phyloP scores from a whole-genome alignment of 2,113 vertebrate genomes.

The pig (Sus scrofa) region T2T-Sscrofa CM000816.6:59301001-59301500 shows the following conservation, averaged over 20 bases:
- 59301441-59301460: slow-evolving; percentile 12
- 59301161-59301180: neutral
- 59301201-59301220: neutral
- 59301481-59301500: neutral
- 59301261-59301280: neutral
- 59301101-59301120: neutral
- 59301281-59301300: neutral
- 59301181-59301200: neutral
- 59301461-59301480: neutral
- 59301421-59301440: neutral
- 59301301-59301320: rapidly evolving
- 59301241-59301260: neutral
- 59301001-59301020: neutral
- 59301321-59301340: neutral
- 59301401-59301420: neutral
- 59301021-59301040: neutral
- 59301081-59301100: neutral
- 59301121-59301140: neutral
- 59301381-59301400: neutral
- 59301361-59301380: neutral
- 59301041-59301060: neutral
- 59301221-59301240: slow-evolving; percentile 8
- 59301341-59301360: neutral
- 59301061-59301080: neutral
- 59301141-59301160: neutral